Percentiles rank a stretch among this genome's conserved stretches.
phyloP scores from a whole-genome alignment of 2,113 vertebrate species.

The Oryctolagus cuniculus region mOryCun1.1 NC_091444.1:49822501-49823000 shows the following conservation, averaged over 20 bases:
- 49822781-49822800: neutral
- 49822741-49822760: fast-evolving
- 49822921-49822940: neutral
- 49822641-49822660: neutral
- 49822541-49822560: neutral
- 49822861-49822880: too few species aligned
- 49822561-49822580: neutral
- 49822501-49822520: too few species aligned
- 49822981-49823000: neutral
- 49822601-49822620: neutral
- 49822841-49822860: fast-evolving
- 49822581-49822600: neutral
- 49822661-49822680: too few species aligned
- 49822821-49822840: neutral
- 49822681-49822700: neutral
- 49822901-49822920: neutral
- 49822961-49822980: neutral
- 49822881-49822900: neutral
- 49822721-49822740: neutral
- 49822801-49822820: neutral
- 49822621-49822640: neutral
- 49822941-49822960: fast-evolving
- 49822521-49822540: neutral
- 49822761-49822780: neutral
- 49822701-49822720: fast-evolving